Evolutionary conservation across 2,888 invertebrate genomes (phyloP).

Genomic region (Galerucella calmariensis): DNA sequence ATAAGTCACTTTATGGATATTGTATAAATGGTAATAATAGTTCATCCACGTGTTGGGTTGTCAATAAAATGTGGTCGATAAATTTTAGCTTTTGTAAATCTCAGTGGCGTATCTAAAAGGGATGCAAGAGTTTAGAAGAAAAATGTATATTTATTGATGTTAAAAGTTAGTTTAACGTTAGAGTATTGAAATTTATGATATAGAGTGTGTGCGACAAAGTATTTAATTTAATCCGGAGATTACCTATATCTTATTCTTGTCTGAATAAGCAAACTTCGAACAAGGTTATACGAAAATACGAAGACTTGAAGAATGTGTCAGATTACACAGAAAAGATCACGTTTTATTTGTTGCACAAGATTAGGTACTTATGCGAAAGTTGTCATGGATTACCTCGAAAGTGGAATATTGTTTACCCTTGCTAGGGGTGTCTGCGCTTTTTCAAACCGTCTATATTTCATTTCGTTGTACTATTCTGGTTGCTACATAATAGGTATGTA

Average conservation of each 20-base stretch:
- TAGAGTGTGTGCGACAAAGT: neutral
- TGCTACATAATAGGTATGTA: neutral
- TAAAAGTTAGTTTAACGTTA: no score
- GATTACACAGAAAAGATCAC: neutral
- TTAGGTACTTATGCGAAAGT: neutral
- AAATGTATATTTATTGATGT: no score
- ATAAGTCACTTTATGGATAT: neutral
- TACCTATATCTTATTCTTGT: neutral
- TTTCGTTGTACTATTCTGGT: no score
- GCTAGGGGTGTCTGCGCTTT: no score
- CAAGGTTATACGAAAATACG: neutral
- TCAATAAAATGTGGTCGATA: conserved; percentile 10
- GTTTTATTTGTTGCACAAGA: neutral
- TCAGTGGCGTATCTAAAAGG: neutral
- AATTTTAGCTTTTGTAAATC: neutral
- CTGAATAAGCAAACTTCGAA: neutral
- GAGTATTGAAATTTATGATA: neutral
- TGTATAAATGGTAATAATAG: neutral
- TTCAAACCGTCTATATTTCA: no score
- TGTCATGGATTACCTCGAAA: neutral
- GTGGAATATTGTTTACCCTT: neutral
- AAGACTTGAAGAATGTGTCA: neutral
- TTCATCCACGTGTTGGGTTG: conserved; percentile 5
- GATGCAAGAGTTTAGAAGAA: neutral
- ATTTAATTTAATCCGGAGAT: neutral